Conservation (phyloP, 2,797 vertebrate genomes). For the Gouania willdenowi region DNA sequence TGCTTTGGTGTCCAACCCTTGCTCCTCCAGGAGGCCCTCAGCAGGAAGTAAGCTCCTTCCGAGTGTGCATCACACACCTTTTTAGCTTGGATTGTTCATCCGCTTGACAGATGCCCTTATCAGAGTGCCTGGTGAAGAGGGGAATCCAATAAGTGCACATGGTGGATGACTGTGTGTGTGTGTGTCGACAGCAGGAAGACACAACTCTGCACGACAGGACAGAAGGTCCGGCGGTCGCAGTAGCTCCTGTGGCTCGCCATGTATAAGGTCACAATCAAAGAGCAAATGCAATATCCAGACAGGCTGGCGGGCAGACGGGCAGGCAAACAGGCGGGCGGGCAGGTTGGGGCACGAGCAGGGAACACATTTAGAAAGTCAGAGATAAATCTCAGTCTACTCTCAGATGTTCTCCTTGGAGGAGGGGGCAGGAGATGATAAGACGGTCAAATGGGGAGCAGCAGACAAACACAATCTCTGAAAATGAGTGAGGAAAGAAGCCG, state of each 20-base stretch:
- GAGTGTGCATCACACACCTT: constrained; percentile 66
- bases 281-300: constrained; percentile 72
- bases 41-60: constrained; percentile 62
- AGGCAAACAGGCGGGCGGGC: constrained; percentile 33
- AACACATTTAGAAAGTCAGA: constrained; percentile 45
- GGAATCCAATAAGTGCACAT: constrained; percentile 67
- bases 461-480: not conserved
- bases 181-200: constrained; percentile 30
- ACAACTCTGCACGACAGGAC: constrained; percentile 54
- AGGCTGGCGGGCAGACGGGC: constrained; percentile 34
- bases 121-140: constrained; percentile 54
- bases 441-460: constrained; percentile 11
- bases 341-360: constrained; percentile 44
- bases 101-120: constrained; percentile 75
- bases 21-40: constrained; percentile 27
- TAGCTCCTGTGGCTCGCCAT: constrained; percentile 51
- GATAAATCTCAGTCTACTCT: constrained; percentile 59
- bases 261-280: constrained; percentile 73
- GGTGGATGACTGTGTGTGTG: constrained; percentile 17
- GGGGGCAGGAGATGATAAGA: constrained; percentile 21
- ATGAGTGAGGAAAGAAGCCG: no score
- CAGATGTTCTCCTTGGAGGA: constrained; percentile 36
- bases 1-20: constrained; percentile 11
- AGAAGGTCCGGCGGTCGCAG: constrained; percentile 51
- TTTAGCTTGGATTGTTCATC: constrained; percentile 69